phyloP scores from a whole-genome alignment of 2,797 vertebrate species.

The Oophaga sylvatica region DNA sequence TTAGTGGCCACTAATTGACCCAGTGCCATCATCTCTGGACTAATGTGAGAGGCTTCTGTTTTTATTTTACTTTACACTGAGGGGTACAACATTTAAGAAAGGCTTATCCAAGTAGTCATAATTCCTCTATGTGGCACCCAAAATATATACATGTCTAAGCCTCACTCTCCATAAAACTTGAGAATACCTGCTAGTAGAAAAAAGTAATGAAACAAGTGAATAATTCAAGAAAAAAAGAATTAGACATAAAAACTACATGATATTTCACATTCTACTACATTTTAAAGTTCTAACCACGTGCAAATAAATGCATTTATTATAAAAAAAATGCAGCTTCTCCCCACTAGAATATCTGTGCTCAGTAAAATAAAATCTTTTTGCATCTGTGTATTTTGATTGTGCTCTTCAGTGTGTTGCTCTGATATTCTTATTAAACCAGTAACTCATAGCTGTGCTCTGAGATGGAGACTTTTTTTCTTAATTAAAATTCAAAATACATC shows the following conservation, averaged over 20 bases:
- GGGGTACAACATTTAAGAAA: no score
- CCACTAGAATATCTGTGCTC: neutral
- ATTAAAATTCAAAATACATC: neutral
- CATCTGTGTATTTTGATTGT: neutral
- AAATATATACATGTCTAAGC: neutral
- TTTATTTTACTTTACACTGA: no score
- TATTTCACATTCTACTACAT: neutral
- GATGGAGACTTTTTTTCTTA: neutral
- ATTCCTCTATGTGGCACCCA: neutral
- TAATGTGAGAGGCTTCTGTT: no score
- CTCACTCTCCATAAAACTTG: neutral
- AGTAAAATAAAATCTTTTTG: neutral
- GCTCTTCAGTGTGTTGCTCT: neutral
- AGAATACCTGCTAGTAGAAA: neutral
- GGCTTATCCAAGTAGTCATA: no score
- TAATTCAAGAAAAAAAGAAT: no score
- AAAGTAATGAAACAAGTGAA: neutral
- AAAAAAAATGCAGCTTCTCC: neutral
- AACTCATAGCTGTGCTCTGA: neutral
- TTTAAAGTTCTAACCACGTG: neutral
- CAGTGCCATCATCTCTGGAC: no score
- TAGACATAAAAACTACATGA: no score
- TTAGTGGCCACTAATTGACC: no score
- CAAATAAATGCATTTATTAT: neutral
- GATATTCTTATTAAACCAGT: slow-evolving; percentile 10